Conservation (phyloP, 2,113 vertebrate genomes). For the Tyto alba region DNA sequence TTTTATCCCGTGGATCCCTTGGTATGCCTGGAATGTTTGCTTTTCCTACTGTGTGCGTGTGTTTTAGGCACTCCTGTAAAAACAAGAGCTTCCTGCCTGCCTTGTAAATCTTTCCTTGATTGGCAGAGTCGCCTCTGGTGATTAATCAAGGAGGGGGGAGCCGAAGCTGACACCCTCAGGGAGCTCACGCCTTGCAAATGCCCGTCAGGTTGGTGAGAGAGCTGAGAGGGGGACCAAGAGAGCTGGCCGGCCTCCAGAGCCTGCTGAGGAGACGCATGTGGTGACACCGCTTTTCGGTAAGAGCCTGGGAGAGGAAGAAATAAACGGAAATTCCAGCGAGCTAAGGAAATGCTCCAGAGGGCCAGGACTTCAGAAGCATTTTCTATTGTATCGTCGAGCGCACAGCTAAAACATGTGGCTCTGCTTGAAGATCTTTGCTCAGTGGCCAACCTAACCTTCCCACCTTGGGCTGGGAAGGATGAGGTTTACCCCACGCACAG, state of each 20-base stretch:
- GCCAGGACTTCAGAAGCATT: background rate
- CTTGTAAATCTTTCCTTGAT: slow-evolving; percentile 51
- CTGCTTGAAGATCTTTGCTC: accelerated
- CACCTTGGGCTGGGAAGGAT: background rate
- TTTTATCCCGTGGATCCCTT: slow-evolving; percentile 47
- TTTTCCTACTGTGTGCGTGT: slow-evolving; percentile 60
- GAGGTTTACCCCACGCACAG: accelerated
- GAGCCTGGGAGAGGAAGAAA: slow-evolving; percentile 57
- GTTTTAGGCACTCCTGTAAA: slow-evolving; percentile 50
- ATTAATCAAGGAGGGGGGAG: slow-evolving; percentile 7
- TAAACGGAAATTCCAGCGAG: slow-evolving; percentile 46
- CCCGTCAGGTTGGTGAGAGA: background rate
- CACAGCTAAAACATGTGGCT: background rate
- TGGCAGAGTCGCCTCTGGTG: slow-evolving; percentile 11
- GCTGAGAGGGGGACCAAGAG: background rate
- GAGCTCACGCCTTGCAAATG: background rate
- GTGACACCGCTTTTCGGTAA: background rate
- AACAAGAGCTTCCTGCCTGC: slow-evolving; percentile 56
- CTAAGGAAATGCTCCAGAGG: slow-evolving; percentile 48
- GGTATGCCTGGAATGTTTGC: slow-evolving; percentile 67
- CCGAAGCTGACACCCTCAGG: background rate
- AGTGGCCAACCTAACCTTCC: background rate
- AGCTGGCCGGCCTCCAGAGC: background rate
- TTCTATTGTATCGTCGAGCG: background rate
- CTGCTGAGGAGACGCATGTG: background rate